Percentiles rank a stretch among this genome's conserved stretches.
Evolutionary conservation across 2,113 vertebrate genomes (phyloP).

Genomic region (Eretmochelys imbricata): DNA sequence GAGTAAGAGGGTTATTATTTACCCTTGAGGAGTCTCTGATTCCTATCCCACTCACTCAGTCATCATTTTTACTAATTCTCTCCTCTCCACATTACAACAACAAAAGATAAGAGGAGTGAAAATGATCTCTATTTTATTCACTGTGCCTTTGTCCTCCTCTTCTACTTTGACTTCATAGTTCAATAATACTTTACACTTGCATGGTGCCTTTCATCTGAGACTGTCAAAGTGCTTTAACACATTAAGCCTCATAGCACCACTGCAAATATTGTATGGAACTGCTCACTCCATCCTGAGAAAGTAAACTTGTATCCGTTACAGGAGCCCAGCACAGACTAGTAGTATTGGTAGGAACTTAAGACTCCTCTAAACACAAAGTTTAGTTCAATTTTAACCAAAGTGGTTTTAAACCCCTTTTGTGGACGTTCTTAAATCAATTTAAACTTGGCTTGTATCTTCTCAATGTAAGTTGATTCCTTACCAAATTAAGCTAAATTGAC

Average conservation of each 20-base stretch:
- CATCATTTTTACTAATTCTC: background rate
- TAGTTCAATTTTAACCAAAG: background rate
- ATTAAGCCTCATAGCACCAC: background rate
- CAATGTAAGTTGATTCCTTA: conserved; percentile 20
- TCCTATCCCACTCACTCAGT: background rate
- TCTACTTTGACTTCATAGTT: background rate
- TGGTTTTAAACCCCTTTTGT: background rate
- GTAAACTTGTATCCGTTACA: background rate
- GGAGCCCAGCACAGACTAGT: background rate
- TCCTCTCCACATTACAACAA: background rate
- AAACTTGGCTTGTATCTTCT: background rate
- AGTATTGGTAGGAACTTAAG: background rate
- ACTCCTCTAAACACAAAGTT: background rate
- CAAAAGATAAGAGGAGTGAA: background rate
- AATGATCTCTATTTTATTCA: background rate
- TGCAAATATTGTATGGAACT: background rate
- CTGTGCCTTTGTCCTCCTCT: background rate
- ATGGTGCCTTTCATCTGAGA: background rate
- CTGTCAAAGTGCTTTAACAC: background rate
- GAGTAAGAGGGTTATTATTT: background rate
- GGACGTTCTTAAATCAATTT: background rate
- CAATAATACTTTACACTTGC: background rate
- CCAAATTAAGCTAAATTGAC: conserved; percentile 37
- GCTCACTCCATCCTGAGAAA: background rate
- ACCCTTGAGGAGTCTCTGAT: background rate